Conservation (phyloP, 1,140 invertebrate species). For the Ganaspis sp. region DNA sequence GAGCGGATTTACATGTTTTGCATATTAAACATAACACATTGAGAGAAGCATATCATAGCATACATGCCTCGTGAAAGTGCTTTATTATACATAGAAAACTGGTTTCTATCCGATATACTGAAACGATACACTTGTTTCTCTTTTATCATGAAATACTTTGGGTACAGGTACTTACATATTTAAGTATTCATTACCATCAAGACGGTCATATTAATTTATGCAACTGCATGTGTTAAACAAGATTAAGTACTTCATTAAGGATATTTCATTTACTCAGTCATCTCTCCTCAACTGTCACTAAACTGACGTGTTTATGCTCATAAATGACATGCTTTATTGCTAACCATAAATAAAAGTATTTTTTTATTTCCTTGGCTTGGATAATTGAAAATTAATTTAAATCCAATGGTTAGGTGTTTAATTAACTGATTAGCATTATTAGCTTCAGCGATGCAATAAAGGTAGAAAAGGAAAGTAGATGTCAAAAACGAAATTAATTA, state of each 20-base stretch:
- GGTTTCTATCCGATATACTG: conserved; percentile 10
- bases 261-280: background rate
- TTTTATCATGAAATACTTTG: background rate
- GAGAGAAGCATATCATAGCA: background rate
- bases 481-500: no score
- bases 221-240: background rate
- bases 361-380: background rate
- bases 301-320: background rate
- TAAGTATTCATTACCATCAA: background rate
- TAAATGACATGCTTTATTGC: background rate
- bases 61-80: background rate
- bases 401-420: no score
- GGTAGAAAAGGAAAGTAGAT: no score
- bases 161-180: background rate
- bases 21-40: background rate
- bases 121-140: background rate
- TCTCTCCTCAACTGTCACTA: background rate
- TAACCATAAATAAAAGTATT: background rate
- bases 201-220: conserved; percentile 4
- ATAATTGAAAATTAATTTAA: no score
- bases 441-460: no score
- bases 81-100: background rate
- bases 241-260: conserved; percentile 15
- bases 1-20: conserved; percentile 18
- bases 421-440: no score